Evolutionary conservation across 2,113 vertebrate genomes (phyloP).

Genomic region (Phylloscopus trochiloides): DNA sequence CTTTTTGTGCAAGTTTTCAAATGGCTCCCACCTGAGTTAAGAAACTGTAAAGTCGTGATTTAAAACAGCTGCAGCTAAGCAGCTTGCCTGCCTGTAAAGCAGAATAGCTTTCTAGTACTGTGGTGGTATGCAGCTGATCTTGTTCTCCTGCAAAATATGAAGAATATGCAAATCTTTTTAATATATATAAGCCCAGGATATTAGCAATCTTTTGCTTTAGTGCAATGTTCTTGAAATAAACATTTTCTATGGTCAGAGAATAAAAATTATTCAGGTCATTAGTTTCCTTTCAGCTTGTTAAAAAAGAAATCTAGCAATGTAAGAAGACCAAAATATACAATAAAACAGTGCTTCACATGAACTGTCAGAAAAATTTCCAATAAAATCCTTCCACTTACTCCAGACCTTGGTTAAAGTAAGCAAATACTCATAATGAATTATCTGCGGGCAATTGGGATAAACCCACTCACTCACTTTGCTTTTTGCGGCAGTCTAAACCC

Average conservation of each 20-base stretch:
- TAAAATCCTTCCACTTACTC: neutral
- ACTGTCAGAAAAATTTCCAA: neutral
- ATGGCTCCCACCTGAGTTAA: slow-evolving; percentile 1
- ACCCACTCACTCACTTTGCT: neutral
- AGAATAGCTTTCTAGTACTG: neutral
- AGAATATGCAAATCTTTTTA: neutral
- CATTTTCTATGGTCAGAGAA: neutral
- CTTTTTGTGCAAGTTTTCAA: neutral
- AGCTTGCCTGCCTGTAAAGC: neutral
- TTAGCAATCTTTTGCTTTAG: neutral
- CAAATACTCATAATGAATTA: neutral
- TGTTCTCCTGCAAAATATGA: neutral
- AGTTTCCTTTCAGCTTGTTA: neutral
- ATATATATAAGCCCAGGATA: neutral
- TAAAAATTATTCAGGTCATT: neutral
- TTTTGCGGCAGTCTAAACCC: neutral
- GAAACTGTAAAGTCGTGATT: slow-evolving; percentile 7
- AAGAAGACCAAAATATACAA: neutral
- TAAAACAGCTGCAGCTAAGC: slow-evolving; percentile 2
- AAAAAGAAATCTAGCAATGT: neutral
- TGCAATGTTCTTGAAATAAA: neutral
- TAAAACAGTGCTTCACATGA: neutral
- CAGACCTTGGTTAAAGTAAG: neutral
- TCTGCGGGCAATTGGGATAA: neutral
- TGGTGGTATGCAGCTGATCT: neutral